A percentile compares a stretch with the other conserved stretches of the same genome.
These are phyloP conservation scores for Zenarchopterus dispar DNA, from an alignment of 2,797 vertebrate species.

Conservation along the genomic window DNA sequence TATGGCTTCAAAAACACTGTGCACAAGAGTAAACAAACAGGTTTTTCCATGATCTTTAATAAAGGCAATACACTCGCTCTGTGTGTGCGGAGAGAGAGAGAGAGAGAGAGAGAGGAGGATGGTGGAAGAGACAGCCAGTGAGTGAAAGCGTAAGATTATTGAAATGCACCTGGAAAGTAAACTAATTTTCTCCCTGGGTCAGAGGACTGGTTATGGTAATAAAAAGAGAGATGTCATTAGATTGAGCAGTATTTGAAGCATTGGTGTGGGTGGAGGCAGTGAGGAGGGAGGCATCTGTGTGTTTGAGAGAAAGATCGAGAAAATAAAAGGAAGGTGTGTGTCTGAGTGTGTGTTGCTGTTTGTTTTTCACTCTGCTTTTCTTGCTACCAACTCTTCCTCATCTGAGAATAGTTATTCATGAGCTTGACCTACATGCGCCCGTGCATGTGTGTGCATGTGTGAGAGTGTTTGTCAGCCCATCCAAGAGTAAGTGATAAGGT, in stretches of 20 bases:
- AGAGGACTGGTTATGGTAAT: conserved; percentile 75
- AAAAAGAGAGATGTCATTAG: conserved; percentile 75
- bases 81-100: conserved; percentile 36
- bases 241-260: conserved; percentile 69
- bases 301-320: conserved; percentile 43
- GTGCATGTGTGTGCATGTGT: conserved; percentile 39
- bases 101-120: conserved; percentile 8
- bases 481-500: conserved; percentile 56
- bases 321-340: conserved; percentile 7
- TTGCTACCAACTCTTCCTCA: conserved; percentile 48
- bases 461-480: conserved; percentile 26
- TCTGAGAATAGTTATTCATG: conserved; percentile 71
- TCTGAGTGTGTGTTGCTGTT: conserved; percentile 32
- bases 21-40: conserved; percentile 49
- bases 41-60: conserved; percentile 55
- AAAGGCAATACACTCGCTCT: conserved; percentile 37
- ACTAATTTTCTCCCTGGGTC: conserved; percentile 67
- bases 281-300: conserved; percentile 18
- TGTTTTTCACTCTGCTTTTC: conserved; percentile 61
- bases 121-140: conserved; percentile 41
- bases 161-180: conserved; percentile 71
- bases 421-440: conserved; percentile 71
- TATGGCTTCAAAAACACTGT: conserved; percentile 38
- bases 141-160: conserved; percentile 58
- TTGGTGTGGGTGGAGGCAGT: conserved; percentile 17